These are phyloP conservation scores for Acropora tenuis DNA, from an alignment of 64 coral and sea anemone species.

Conservation along the genomic window DNA sequence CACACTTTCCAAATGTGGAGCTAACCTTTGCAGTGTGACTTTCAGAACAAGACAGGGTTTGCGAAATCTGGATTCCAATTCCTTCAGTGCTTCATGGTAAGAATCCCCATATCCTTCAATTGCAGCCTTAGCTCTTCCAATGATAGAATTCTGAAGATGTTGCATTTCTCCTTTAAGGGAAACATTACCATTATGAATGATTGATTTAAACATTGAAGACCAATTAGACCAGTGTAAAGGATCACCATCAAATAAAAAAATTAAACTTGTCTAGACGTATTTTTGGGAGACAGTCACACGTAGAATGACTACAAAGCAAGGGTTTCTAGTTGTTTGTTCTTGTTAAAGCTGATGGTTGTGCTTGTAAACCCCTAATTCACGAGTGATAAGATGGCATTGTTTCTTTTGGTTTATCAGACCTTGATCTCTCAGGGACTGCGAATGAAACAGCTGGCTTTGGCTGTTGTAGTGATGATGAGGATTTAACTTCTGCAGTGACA, in stretches of 20 bases:
- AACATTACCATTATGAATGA: slow-evolving; percentile 41
- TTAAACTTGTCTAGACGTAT: not conserved
- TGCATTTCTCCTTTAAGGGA: slow-evolving; percentile 46
- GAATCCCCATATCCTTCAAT: slow-evolving; percentile 46
- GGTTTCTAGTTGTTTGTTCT: not conserved
- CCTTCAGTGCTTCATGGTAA: slow-evolving; percentile 27
- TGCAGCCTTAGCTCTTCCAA: slow-evolving; percentile 36
- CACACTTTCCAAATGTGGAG: not conserved
- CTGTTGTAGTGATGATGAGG: not conserved
- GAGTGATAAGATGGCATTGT: not conserved
- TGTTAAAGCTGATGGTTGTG: not conserved
- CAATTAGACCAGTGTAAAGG: slow-evolving; percentile 7
- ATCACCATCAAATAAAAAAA: not conserved
- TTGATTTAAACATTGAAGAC: slow-evolving; percentile 48
- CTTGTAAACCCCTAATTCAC: slow-evolving; percentile 17
- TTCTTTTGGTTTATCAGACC: not conserved
- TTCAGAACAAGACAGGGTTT: slow-evolving; percentile 30
- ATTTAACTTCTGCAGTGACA: not conserved
- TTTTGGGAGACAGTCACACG: not conserved
- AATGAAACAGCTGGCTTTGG: not conserved
- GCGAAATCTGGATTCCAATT: slow-evolving; percentile 44
- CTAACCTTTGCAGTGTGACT: not conserved
- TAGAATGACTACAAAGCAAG: not conserved
- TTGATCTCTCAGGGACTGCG: not conserved
- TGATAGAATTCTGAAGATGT: slow-evolving; percentile 44